These are phyloP conservation scores for Gadus macrocephalus DNA, from an alignment of 2,113 vertebrate genomes.

Conservation along the genomic window DNA sequence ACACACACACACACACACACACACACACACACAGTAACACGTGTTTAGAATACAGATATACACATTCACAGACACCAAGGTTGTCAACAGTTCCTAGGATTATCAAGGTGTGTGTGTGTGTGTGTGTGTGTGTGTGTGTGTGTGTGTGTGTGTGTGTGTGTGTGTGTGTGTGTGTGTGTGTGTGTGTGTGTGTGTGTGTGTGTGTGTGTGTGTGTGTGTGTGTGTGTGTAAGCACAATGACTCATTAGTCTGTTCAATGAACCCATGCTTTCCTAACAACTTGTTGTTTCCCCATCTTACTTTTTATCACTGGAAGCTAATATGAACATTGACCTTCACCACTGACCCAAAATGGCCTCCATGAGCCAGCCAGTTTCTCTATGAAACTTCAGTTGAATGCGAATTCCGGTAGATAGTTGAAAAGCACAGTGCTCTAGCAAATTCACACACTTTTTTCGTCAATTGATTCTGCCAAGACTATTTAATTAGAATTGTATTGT, in stretches of 20 bases:
- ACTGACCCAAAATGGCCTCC: background rate
- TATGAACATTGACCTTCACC: slow-evolving; percentile 11
- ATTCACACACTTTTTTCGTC: no score
- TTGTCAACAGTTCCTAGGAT: slow-evolving; percentile 17
- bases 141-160: slow-evolving; percentile 11
- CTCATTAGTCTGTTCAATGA: background rate
- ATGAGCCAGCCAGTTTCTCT: no score
- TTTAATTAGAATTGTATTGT: no score
- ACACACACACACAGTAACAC: background rate
- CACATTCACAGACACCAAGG: background rate
- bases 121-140: background rate
- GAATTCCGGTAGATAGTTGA: background rate
- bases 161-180: slow-evolving; percentile 7
- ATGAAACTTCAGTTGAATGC: no score
- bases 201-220: background rate
- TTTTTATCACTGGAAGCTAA: slow-evolving; percentile 16
- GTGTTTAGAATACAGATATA: background rate
- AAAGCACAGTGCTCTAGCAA: background rate
- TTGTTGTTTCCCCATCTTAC: slow-evolving; percentile 25
- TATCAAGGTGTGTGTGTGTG: slow-evolving; percentile 12
- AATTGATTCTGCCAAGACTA: no score
- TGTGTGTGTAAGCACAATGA: background rate
- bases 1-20: background rate
- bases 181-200: slow-evolving; percentile 13
- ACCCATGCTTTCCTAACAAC: slow-evolving; percentile 8